phyloP scores from a whole-genome alignment of 2,888 invertebrate genomes.

The Drosophila pullipes region DNA sequence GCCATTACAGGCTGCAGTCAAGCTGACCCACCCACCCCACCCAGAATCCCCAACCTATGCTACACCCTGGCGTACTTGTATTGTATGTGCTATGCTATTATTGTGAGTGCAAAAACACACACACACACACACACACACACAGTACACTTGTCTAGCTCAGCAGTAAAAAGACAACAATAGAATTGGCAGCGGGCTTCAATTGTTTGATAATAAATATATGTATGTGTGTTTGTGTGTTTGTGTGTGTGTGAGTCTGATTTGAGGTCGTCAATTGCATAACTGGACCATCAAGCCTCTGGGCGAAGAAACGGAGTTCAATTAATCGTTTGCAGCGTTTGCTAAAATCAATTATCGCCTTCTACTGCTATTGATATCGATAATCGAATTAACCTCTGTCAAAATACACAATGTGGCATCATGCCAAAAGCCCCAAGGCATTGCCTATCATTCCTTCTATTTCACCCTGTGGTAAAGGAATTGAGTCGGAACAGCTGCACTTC shows the following conservation, averaged over 20 bases:
- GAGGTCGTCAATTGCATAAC: constrained; percentile 5
- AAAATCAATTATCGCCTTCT: constrained; percentile 68
- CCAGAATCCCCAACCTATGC: constrained; percentile 15
- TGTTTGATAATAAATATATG: constrained; percentile 54
- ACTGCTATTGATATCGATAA: constrained; percentile 53
- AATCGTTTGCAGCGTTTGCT: constrained; percentile 64
- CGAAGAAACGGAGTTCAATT: constrained; percentile 46
- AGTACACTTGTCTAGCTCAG: constrained; percentile 54
- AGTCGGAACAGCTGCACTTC: constrained; percentile 15
- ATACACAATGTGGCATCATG: constrained; percentile 22
- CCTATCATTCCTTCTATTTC: background rate
- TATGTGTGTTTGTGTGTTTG: background rate
- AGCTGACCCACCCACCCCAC: constrained; percentile 18
- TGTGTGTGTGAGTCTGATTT: background rate
- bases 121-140: constrained; percentile 18
- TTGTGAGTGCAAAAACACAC: constrained; percentile 66
- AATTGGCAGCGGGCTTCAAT: constrained; percentile 50
- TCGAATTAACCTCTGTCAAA: constrained; percentile 55
- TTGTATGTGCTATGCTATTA: constrained; percentile 64
- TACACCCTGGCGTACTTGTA: constrained; percentile 42
- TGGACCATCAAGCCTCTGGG: constrained; percentile 12
- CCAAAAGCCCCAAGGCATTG: background rate
- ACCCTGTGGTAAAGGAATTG: constrained; percentile 2
- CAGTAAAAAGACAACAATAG: constrained; percentile 65
- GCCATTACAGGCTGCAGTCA: constrained; percentile 74